Evolutionary conservation across 2,113 vertebrate species (phyloP), one percentile per base, ranked within the genome.

Genomic region (Xenopus laevis): DNA sequence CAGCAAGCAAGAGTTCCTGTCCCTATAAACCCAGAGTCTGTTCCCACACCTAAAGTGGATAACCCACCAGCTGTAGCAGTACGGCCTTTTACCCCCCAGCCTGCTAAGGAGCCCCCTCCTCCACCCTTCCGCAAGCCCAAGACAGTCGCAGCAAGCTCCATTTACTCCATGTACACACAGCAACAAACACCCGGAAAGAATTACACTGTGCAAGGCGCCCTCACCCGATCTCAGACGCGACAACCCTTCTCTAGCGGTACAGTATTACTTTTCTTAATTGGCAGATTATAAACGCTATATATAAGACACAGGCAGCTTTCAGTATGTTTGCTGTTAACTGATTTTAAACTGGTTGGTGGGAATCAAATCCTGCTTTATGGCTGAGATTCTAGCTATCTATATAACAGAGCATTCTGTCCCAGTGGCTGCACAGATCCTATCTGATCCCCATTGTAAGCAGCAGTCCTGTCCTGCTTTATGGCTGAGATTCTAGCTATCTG

Each of bases 121-220:
- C 90, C 91, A 0, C 79, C 87, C 0, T 83, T 98, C 79, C 87
- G 84, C 46, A 97, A 98, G 70, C 96, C 97, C 6, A 93, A 94
- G 76, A 97, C 90, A 0, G 85, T 95, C 79, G 92, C 94, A 0
- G 81, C 95, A 33, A 98, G 95, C 84, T 99, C 96, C 21, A 99
- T 99, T 80, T 99, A 99, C 72, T 95, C 94, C 81, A 98, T 99
- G 96, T 99, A 99, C 72, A 98, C 96, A 0, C 92, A 98, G 71
- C 95, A 95, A 68, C 81, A 90, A 61, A 91, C 89, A 0, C 83
- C 89, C 1, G 93, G 91, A 0, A 97, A 96, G 67, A 90, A 89
- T 81, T 91, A 94, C 84, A 83, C 85, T 0, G 84, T 92, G 61
- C 96, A 94, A 79, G 92, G 91, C 0, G 84, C 90, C 0, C 68